Evolutionary conservation across 2,888 invertebrate species (phyloP).

Genomic region (Rugalucina vietnamica): DNA sequence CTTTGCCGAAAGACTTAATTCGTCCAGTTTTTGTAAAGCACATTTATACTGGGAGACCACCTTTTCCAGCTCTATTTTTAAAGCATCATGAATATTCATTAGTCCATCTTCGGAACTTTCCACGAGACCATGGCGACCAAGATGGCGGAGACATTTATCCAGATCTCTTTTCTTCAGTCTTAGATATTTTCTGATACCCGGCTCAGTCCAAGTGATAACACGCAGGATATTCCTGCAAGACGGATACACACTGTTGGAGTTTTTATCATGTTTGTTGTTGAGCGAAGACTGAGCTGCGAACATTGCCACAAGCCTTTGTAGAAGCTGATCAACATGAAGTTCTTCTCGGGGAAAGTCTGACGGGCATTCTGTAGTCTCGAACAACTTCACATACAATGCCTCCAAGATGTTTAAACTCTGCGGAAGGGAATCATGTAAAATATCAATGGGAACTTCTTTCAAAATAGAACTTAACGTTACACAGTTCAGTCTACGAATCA

Average conservation of each 20-base stretch:
- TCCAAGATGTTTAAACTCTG: slow-evolving; percentile 94
- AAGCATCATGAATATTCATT: slow-evolving; percentile 92
- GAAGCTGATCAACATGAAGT: slow-evolving; percentile 89
- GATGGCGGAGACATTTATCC: slow-evolving; percentile 94
- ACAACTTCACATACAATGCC: slow-evolving; percentile 88
- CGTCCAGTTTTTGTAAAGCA: slow-evolving; percentile 93
- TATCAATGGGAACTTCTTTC: slow-evolving; percentile 92
- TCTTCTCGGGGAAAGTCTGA: slow-evolving; percentile 83
- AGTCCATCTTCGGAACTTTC: slow-evolving; percentile 85
- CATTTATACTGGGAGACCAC: slow-evolving; percentile 94
- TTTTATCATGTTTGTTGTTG: slow-evolving; percentile 66
- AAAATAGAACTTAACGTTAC: slow-evolving; percentile 89
- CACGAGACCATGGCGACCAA: slow-evolving; percentile 93
- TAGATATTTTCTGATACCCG: slow-evolving; percentile 87
- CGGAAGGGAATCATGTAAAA: slow-evolving; percentile 94
- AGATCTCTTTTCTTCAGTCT: slow-evolving; percentile 89
- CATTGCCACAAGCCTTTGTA: slow-evolving; percentile 93
- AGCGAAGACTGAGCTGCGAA: slow-evolving; percentile 85
- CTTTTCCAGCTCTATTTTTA: slow-evolving; percentile 91
- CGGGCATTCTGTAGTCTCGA: slow-evolving; percentile 82
- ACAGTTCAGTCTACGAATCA: slow-evolving; percentile 91
- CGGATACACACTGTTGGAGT: slow-evolving; percentile 74
- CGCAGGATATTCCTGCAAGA: slow-evolving; percentile 73
- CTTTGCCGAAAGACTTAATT: slow-evolving; percentile 82
- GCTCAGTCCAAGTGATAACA: slow-evolving; percentile 85